phyloP scores from a whole-genome alignment of 2,888 invertebrate species.

The Eubasilissa splendida region DNA sequence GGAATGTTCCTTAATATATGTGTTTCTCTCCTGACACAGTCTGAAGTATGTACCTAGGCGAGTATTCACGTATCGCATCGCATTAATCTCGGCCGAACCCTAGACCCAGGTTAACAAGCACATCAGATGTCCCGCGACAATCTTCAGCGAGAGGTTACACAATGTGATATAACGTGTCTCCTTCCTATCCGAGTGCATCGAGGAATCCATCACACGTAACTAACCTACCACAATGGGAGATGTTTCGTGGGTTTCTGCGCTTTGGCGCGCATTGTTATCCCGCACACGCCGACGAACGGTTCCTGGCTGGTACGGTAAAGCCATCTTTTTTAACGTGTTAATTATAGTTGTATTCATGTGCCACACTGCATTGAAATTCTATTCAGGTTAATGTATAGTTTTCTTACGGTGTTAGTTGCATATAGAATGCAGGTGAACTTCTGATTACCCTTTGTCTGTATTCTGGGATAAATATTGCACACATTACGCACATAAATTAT shows the following conservation, averaged over 20 bases:
- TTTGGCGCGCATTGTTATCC: neutral
- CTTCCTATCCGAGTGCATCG: neutral
- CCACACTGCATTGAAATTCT: neutral
- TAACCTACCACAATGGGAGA: slow-evolving; percentile 13
- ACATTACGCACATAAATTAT: too few relatives aligned
- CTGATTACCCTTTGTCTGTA: too few relatives aligned
- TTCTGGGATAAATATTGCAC: too few relatives aligned
- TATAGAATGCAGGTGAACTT: neutral
- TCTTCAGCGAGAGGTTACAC: slow-evolving; percentile 4
- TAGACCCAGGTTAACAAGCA: too few relatives aligned
- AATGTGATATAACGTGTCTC: slow-evolving; percentile 20
- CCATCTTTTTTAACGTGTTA: slow-evolving; percentile 12
- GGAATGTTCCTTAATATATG: too few relatives aligned
- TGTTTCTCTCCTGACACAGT: too few relatives aligned
- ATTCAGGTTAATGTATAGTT: neutral
- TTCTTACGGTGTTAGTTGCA: neutral
- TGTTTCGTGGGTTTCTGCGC: neutral
- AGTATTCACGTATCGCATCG: too few relatives aligned
- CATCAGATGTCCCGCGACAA: neutral
- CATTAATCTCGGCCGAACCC: too few relatives aligned
- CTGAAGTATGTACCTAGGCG: too few relatives aligned
- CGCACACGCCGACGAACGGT: neutral
- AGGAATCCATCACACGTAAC: slow-evolving; percentile 27
- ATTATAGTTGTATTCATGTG: slow-evolving; percentile 10
- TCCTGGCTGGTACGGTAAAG: slow-evolving; percentile 7